Base-by-base conservation (phyloP, 2,113 vertebrate species). In the Pardalotus punctatus region DNA sequence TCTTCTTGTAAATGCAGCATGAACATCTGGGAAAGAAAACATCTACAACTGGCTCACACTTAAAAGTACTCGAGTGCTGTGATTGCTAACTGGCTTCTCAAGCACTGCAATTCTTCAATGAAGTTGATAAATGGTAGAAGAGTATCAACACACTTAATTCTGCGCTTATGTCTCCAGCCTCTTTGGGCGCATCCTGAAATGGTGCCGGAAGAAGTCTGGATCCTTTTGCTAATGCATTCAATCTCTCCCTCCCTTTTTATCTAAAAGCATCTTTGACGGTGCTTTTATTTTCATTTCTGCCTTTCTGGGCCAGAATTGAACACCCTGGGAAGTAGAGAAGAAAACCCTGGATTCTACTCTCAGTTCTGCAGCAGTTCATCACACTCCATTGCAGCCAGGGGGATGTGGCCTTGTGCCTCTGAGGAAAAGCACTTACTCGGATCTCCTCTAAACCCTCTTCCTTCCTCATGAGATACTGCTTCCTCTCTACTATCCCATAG, bases 11-110 rank as follows among this genome's bases (percentile, higher is more conserved):
- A 95, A 88, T 38, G 78, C 71, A 85, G 85, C 74, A 82, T 66
- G 79, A 93, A 90, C 85, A 95, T 86, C 78, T 95, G 81, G 94
- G 87, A 94, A 96, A 85, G 54, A 77, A 93, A 97, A 93, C 36
- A 93, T 82, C 85, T 77, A 91, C 93, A 77, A 96, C 81, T 62
- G 67, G 84, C 81, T 96, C 45, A 38, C 51, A 43, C 73, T 94
- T 89, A 76, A 33, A 91, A 54, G 66, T 74, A 71, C 61, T 96
- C 9, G 3, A 85, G 65, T 88, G 87, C 78, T 87, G 51, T 88
- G 40, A 77, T 72, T 81, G 57, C 92, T 93, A 86, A 86, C 85
- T 57, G 48, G 48, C 81, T 93, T 94, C 64, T 78, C 91, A 72
- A 88, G 48, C 53, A 45, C 77, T 65, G 64, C 14, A 84, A 48